Evolutionary conservation across 2,888 invertebrate genomes (phyloP).

Genomic region (Hermaeophaga mercurialis): DNA sequence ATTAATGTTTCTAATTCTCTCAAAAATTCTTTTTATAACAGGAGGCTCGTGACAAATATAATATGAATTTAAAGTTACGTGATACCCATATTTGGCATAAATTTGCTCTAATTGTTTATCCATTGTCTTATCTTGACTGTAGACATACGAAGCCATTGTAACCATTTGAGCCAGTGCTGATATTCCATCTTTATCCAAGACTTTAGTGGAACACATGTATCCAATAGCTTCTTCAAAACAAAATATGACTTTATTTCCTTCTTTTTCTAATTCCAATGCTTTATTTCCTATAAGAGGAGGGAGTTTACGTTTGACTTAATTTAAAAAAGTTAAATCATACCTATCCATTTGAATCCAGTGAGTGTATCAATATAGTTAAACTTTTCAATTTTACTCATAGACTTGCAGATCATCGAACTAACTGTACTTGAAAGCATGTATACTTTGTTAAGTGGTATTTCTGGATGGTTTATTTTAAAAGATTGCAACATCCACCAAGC

Average conservation of each 20-base stretch:
- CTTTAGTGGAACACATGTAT: constrained; percentile 89
- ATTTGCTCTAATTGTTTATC: constrained; percentile 72
- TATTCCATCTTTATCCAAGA: constrained; percentile 96
- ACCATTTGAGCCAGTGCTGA: constrained; percentile 83
- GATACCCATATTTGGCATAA: constrained; percentile 86
- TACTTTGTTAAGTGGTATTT: constrained; percentile 63
- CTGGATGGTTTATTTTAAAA: constrained; percentile 60
- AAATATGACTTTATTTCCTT: constrained; percentile 82
- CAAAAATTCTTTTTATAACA: constrained; percentile 76
- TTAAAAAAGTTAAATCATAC: constrained; percentile 56
- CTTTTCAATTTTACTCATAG: constrained; percentile 81
- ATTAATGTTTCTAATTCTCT: constrained; percentile 76
- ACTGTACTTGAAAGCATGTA: constrained; percentile 94
- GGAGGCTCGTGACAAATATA: constrained; percentile 80
- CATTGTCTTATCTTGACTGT: constrained; percentile 64
- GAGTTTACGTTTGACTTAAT: neutral
- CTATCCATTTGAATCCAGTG: constrained; percentile 99
- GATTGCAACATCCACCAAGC: constrained; percentile 90
- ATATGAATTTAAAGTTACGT: constrained; percentile 87
- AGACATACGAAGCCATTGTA: constrained; percentile 75
- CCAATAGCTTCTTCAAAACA: constrained; percentile 99
- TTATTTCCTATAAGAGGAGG: constrained; percentile 66
- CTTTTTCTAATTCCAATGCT: constrained; percentile 70
- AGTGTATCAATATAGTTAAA: constrained; percentile 84
- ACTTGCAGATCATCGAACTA: constrained; percentile 89